Conservation (phyloP, 2,113 vertebrate genomes). For the Neotoma lepida region DNA sequence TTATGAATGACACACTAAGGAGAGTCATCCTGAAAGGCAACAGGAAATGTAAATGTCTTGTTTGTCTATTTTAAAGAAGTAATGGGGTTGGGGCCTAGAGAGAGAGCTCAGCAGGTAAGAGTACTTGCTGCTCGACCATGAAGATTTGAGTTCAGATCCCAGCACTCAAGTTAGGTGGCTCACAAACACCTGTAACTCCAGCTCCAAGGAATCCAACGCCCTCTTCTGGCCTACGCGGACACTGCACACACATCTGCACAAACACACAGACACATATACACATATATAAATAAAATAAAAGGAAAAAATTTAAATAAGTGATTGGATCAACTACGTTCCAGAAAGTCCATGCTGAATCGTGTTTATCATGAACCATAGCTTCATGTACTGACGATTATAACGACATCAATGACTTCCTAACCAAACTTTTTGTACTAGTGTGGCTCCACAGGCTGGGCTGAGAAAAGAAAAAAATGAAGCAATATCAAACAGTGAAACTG, state of each 20-base stretch:
- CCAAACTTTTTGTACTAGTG: neutral
- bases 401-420: neutral
- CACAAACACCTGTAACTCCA: neutral
- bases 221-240: neutral
- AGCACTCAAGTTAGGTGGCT: neutral
- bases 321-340: neutral
- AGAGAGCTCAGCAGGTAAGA: neutral
- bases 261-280: neutral
- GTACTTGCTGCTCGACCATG: neutral
- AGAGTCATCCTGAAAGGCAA: neutral
- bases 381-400: neutral
- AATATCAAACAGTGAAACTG: neutral
- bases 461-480: neutral
- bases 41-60: neutral
- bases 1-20: neutral
- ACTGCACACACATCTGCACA: too few species aligned
- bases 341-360: neutral
- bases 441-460: neutral
- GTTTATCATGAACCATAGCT: neutral
- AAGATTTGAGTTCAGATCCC: neutral
- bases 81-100: neutral
- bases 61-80: neutral
- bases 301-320: neutral
- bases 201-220: neutral
- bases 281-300: neutral